phyloP scores from a whole-genome alignment of 2,113 vertebrate species.

The Toxotes chatareus region DNA sequence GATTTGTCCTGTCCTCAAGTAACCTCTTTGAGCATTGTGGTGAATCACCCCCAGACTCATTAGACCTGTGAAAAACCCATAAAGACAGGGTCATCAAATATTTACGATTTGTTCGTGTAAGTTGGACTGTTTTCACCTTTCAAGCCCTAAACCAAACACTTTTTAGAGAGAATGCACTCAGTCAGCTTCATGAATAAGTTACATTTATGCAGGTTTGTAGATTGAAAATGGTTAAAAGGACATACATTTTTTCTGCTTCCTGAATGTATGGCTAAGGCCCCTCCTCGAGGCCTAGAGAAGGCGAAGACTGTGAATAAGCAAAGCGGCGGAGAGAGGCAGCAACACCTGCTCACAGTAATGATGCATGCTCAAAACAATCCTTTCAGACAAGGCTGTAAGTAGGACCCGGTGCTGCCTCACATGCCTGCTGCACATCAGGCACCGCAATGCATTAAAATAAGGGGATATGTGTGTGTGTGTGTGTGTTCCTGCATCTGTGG shows the following conservation, averaged over 20 bases:
- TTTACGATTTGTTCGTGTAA: slow-evolving; percentile 50
- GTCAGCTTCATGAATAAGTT: slow-evolving; percentile 56
- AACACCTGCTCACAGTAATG: slow-evolving; percentile 67
- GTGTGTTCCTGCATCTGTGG: slow-evolving; percentile 18
- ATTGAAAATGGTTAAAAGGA: slow-evolving; percentile 42
- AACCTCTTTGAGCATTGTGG: neutral
- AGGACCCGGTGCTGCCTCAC: slow-evolving; percentile 26
- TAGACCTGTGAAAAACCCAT: slow-evolving; percentile 24
- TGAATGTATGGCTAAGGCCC: slow-evolving; percentile 14
- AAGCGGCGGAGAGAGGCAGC: slow-evolving; percentile 45
- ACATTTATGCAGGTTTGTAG: neutral
- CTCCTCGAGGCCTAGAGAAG: slow-evolving; percentile 28
- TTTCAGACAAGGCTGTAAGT: slow-evolving; percentile 40
- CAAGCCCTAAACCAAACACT: slow-evolving; percentile 50
- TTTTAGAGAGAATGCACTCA: slow-evolving; percentile 44
- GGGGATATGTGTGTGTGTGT: slow-evolving; percentile 1
- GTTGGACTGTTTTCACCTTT: slow-evolving; percentile 51
- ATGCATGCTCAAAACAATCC: slow-evolving; percentile 50
- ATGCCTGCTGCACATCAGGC: slow-evolving; percentile 22
- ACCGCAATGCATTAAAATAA: slow-evolving; percentile 20
- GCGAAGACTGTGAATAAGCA: slow-evolving; percentile 42
- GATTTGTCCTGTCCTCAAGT: slow-evolving; percentile 30
- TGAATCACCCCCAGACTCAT: slow-evolving; percentile 15
- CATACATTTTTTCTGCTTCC: neutral
- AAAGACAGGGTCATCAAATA: slow-evolving; percentile 47